These are phyloP conservation scores for Pocillopora meandrina DNA, from an alignment of 92 coral and sea anemone genomes.

Conservation along the genomic window DNA sequence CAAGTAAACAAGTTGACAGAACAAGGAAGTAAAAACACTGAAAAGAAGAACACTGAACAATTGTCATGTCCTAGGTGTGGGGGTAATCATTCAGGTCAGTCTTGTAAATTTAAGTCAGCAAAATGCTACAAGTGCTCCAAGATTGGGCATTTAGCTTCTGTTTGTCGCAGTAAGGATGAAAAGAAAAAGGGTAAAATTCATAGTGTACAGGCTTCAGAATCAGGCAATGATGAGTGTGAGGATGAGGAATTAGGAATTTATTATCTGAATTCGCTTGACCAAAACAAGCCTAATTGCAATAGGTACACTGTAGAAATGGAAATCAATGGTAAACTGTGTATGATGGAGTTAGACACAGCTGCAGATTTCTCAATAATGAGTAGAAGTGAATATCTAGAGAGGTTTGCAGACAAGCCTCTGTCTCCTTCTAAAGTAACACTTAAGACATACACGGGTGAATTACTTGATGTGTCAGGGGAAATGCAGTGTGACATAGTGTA, in stretches of 20 bases:
- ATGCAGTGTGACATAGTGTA: conserved; percentile 44
- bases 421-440: conserved; percentile 38
- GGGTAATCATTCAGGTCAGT: conserved; percentile 50
- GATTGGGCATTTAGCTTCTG: conserved; percentile 21
- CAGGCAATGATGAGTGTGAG: conserved; percentile 33
- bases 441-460: conserved; percentile 55
- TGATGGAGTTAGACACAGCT: conserved; percentile 52
- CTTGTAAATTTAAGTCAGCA: conserved; percentile 29
- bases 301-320: conserved; percentile 17
- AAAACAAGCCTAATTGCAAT: conserved; percentile 1
- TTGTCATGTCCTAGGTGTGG: conserved; percentile 46
- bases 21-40: conserved; percentile 12
- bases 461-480: conserved; percentile 53
- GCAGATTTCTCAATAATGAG: conserved; percentile 66
- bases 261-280: conserved; percentile 11
- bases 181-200: conserved; percentile 15
- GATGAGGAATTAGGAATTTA: conserved; percentile 22
- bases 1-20: conserved; percentile 27
- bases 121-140: conserved; percentile 25
- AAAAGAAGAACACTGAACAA: not conserved
- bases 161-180: conserved; percentile 20
- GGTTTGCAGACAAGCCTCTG: conserved; percentile 39
- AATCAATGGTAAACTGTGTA: conserved; percentile 48
- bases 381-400: conserved; percentile 53
- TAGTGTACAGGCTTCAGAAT: conserved; percentile 4